Evolutionary conservation across 1,140 invertebrate genomes (phyloP).

Genomic region (Brachionus paranguensis): DNA sequence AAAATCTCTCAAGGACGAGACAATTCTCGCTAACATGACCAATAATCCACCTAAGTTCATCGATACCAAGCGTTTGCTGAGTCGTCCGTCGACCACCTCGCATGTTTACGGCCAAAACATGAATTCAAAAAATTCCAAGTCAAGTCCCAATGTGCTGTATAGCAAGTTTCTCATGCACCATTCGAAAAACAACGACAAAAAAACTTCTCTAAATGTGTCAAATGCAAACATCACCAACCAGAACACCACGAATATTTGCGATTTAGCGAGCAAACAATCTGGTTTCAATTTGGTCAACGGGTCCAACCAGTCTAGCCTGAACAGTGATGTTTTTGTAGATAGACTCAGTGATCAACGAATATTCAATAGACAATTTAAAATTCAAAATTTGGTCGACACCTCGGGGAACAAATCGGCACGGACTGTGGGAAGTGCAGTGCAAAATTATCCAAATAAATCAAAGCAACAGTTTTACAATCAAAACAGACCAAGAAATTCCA

Average conservation of each 20-base stretch:
- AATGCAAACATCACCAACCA: not conserved
- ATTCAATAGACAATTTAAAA: conserved; percentile 38
- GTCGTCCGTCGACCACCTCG: not conserved
- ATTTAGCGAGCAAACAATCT: not conserved
- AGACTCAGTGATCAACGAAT: conserved; percentile 26
- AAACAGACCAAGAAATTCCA: not conserved
- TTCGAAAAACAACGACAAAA: not conserved
- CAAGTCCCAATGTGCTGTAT: conserved; percentile 15
- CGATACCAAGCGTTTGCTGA: not conserved
- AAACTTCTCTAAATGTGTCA: not conserved
- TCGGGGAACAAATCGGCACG: not conserved
- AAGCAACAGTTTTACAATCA: not conserved
- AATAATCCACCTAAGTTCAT: not conserved
- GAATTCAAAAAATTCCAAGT: not conserved
- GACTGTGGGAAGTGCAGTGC: not conserved
- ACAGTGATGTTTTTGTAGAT: conserved; percentile 33
- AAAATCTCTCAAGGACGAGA: not conserved
- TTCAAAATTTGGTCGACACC: not conserved
- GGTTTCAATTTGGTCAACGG: not conserved
- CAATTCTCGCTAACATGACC: not conserved
- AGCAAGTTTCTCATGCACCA: not conserved
- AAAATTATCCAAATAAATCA: not conserved
- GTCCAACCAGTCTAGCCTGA: conserved; percentile 11
- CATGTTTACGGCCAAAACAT: not conserved
- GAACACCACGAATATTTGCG: not conserved